Evolutionary conservation across 2,888 invertebrate genomes (phyloP).

Genomic region (Drosophila phalerata): DNA sequence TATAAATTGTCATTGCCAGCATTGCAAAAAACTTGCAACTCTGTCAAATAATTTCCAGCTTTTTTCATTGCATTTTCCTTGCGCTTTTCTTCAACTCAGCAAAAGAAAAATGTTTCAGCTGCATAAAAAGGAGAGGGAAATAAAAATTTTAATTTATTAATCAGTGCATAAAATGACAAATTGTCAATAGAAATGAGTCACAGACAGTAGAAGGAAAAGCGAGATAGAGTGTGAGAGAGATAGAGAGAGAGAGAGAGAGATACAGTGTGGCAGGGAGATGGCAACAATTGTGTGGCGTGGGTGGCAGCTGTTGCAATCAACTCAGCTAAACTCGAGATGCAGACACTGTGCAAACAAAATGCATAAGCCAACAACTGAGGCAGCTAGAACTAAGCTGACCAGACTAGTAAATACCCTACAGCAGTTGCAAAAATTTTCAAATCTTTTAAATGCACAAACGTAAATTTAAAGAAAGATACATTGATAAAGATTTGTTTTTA

Average conservation of each 20-base stretch:
- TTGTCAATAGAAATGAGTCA: conserved; percentile 42
- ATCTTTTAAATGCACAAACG: accelerated
- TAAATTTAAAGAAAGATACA: too few species aligned
- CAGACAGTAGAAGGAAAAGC: neutral
- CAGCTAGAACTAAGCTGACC: neutral
- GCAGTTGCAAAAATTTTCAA: neutral
- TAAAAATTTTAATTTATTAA: conserved; percentile 65
- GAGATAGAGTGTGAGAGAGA: neutral
- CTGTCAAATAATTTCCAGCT: conserved; percentile 1
- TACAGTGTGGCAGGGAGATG: neutral
- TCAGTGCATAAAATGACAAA: conserved; percentile 55
- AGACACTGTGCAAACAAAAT: conserved; percentile 73
- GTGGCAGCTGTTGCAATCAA: conserved; percentile 63
- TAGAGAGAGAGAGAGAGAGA: neutral
- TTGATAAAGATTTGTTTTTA: too few species aligned
- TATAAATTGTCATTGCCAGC: conserved; percentile 44
- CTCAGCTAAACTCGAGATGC: conserved; percentile 52
- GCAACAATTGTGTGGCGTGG: conserved; percentile 20
- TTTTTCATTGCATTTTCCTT: conserved; percentile 3
- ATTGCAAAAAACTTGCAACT: conserved; percentile 7
- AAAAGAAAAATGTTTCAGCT: conserved; percentile 25
- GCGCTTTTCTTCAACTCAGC: conserved; percentile 48
- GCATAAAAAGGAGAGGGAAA: neutral
- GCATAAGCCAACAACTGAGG: conserved; percentile 52
- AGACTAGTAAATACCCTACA: conserved; percentile 28